These are phyloP conservation scores for Astatoreochromis straeleni DNA, from an alignment of 2,113 vertebrate genomes.

Conservation along the genomic window DNA sequence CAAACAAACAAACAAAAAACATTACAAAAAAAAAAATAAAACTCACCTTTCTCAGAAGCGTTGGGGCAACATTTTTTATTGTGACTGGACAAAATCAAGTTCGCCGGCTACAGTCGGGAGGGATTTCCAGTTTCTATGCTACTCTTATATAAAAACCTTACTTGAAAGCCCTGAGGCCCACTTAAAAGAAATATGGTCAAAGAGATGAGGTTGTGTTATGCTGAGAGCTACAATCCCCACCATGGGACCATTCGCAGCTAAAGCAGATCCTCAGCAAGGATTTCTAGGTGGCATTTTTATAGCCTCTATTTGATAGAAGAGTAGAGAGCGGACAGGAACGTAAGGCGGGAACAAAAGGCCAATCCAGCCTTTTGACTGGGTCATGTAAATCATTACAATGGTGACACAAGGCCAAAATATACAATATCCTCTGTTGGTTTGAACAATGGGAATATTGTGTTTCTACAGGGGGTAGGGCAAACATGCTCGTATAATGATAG, in stretches of 20 bases:
- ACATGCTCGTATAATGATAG: neutral
- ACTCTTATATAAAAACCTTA: neutral
- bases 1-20: neutral
- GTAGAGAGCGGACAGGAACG: neutral
- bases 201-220: neutral
- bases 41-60: neutral
- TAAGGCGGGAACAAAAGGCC: neutral
- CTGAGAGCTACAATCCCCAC: neutral
- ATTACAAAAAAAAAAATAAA: neutral
- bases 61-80: neutral
- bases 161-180: neutral
- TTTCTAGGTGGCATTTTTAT: neutral
- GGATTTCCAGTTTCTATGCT: neutral
- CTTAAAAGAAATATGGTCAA: neutral
- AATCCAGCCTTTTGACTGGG: neutral
- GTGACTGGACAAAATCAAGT: neutral
- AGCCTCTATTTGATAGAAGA: neutral
- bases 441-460: neutral
- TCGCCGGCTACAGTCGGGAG: fast-evolving
- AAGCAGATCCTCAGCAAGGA: neutral
- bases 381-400: neutral
- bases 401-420: neutral
- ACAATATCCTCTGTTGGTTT: neutral
- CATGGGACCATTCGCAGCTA: neutral
- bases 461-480: neutral